These are phyloP conservation scores for Cynoglossus semilaevis DNA, from an alignment of 2,113 vertebrate species.

Conservation along the genomic window DNA sequence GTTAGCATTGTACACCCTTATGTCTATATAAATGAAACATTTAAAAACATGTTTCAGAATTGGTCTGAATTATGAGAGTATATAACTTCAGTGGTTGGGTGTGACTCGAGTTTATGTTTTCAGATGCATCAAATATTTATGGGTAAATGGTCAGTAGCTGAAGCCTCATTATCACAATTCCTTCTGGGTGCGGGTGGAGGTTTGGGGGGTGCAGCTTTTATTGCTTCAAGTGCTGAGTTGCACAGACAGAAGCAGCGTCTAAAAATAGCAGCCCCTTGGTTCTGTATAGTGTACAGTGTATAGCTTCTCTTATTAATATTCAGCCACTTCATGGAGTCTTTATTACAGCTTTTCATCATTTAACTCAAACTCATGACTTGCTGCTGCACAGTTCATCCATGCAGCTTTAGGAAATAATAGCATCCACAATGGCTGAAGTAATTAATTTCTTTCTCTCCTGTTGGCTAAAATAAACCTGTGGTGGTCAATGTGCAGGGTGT, in stretches of 20 bases:
- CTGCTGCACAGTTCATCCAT: conserved; percentile 35
- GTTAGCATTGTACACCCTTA: too few species aligned
- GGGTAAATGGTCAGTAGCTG: conserved; percentile 42
- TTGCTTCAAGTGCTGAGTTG: conserved; percentile 69
- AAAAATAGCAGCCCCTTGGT: conserved; percentile 60
- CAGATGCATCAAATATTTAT: conserved; percentile 68
- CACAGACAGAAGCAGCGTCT: conserved; percentile 48
- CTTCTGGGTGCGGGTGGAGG: conserved; percentile 56
- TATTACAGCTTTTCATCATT: conserved; percentile 50
- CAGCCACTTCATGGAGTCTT: conserved; percentile 21
- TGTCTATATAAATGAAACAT: too few species aligned
- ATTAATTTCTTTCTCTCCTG: conserved; percentile 43
- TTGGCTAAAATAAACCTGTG: conserved; percentile 10
- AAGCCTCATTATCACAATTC: conserved; percentile 74
- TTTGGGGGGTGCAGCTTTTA: conserved; percentile 36
- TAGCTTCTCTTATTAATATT: conserved; percentile 40
- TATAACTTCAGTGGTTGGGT: conserved; percentile 11
- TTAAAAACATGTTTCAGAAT: too few species aligned
- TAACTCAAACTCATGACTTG: conserved; percentile 25
- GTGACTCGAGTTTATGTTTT: conserved; percentile 23
- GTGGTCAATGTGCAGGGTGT: too few species aligned
- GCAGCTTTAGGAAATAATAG: conserved; percentile 25
- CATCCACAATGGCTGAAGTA: conserved; percentile 36
- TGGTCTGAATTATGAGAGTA: too few species aligned
- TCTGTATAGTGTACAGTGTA: conserved; percentile 28